Evolutionary conservation across 2,113 vertebrate genomes (phyloP).

Genomic region (Pseudopodoces humilis): DNA sequence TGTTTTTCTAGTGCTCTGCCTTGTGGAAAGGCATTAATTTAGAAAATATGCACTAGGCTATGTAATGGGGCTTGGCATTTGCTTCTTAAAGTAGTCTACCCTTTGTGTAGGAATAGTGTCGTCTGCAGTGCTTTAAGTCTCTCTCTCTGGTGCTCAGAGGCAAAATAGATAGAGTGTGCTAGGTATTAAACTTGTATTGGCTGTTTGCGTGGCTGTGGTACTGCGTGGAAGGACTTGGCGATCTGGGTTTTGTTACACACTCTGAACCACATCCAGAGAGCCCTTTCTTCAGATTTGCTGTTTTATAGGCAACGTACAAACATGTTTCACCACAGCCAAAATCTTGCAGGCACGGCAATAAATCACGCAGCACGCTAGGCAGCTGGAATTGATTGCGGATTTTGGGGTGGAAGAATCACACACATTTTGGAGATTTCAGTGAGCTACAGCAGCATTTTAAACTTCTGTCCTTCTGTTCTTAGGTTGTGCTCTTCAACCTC

Average conservation of each 20-base stretch:
- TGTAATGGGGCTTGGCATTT: neutral
- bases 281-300: slow-evolving; percentile 18
- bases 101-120: neutral
- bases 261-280: neutral
- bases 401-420: slow-evolving; percentile 2
- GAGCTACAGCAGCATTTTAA: slow-evolving; percentile 16
- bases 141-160: neutral
- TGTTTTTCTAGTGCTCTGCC: neutral
- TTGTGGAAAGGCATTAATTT: neutral
- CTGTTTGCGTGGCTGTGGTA: neutral
- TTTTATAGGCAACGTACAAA: neutral
- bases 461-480: neutral
- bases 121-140: neutral
- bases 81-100: neutral
- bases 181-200: neutral
- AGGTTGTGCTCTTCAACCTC: neutral
- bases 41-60: neutral
- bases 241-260: neutral
- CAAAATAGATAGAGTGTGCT: neutral
- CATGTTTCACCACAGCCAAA: slow-evolving; percentile 25
- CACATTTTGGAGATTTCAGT: neutral
- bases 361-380: neutral
- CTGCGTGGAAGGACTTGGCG: neutral
- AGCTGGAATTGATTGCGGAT: slow-evolving; percentile 38
- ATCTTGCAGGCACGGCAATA: slow-evolving; percentile 9